Evolutionary conservation across 30 jellyfish, hydroid and myxozoan species (phyloP), one percentile per base, ranked within the genome.

Genomic region (Hydractinia symbiolongicarpus): DNA sequence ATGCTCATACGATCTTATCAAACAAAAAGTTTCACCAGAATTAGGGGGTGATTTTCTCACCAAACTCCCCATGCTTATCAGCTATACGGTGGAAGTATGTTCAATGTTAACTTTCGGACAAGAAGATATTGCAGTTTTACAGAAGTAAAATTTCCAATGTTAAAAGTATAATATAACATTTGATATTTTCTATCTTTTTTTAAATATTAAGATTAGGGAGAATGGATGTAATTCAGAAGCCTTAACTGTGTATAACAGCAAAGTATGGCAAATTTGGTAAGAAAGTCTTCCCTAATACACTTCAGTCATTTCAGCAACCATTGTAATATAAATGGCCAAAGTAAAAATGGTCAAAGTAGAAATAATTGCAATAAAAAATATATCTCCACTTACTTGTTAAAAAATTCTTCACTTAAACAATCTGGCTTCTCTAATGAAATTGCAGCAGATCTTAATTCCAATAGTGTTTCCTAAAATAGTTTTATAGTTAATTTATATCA

Each of bases 371-470:
- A 9, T 5, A 13, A 51, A n/a, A 13, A 69, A 73, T 14, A 70
- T 6, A 64, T 6, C 1, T 7, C 19, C 40, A 19, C 44, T 77
- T 76, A 85, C 94, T 79, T 78, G 62, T 54, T 81, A 19, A 81
- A 90, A 58, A 90, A 90, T 70, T 85, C 91, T 55, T 85, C 95
- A 6, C 82, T 66, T 11, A 90, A 67, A 72, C 89, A 77, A 4
- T 79, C 90, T 68, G 97, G 97, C 67, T 73, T 86, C 55, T 82
- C 61, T 54, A 90, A 55, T 53, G 97, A 76, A 55, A 77, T 85
- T 8, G 95, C 90, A 5, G 95, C 93, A 77, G 97, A 86, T 19
- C 97, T 71, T 72, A 90, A 67, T 56, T 90, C 94, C 44, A 90
- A 75, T 15, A 90, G 86, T 56, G 73, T 90, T 50, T 86, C 95